Evolutionary conservation across 2,797 vertebrate genomes (phyloP).

Genomic region (Discoglossus pictus): DNA sequence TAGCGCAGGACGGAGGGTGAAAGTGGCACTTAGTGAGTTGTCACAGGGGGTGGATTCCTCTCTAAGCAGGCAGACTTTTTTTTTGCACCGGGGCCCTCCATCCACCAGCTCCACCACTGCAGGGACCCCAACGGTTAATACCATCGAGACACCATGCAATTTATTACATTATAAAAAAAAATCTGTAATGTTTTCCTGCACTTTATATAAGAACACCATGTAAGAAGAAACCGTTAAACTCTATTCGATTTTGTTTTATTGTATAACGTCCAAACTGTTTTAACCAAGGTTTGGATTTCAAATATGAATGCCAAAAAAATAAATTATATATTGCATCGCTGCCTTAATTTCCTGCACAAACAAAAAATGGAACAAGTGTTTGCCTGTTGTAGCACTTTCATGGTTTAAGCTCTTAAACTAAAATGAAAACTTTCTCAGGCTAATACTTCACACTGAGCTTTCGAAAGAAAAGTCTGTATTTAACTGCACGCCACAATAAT

Average conservation of each 20-base stretch:
- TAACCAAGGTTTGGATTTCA: slow-evolving; percentile 13
- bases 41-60: too few relatives aligned
- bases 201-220: too few relatives aligned
- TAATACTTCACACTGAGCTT: slow-evolving; percentile 3
- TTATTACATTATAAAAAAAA: too few relatives aligned
- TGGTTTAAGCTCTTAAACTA: slow-evolving; percentile 5
- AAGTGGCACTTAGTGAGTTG: too few relatives aligned
- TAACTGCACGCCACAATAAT: background rate
- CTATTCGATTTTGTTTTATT: slow-evolving; percentile 15
- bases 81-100: too few relatives aligned
- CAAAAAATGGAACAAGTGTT: slow-evolving; percentile 17
- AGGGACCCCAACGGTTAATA: too few relatives aligned
- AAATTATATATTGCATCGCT: slow-evolving; percentile 29
- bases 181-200: too few relatives aligned
- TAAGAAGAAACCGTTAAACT: slow-evolving; percentile 3
- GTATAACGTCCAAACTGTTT: slow-evolving; percentile 1
- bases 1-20: too few relatives aligned
- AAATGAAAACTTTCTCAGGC: slow-evolving; percentile 1
- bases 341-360: slow-evolving; percentile 12
- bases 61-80: too few relatives aligned
- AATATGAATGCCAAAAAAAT: slow-evolving; percentile 21
- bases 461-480: slow-evolving; percentile 16
- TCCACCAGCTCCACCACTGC: too few relatives aligned
- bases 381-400: background rate
- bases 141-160: too few relatives aligned